Evolutionary conservation across 1,140 invertebrate species (phyloP).

Genomic region (Paraescarpia echinospica): DNA sequence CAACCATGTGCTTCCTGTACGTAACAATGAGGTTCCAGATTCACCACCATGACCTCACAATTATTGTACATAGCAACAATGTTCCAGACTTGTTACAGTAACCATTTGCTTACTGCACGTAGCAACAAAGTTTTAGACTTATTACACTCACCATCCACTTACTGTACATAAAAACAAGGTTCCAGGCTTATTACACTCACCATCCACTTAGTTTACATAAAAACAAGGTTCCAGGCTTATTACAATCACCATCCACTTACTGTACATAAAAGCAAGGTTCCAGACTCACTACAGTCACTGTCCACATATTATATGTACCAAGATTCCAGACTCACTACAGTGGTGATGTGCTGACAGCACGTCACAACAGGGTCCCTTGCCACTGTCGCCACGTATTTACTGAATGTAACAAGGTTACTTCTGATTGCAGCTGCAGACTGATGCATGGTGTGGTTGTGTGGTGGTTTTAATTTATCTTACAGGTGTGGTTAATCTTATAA

Average conservation of each 20-base stretch:
- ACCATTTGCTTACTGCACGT: conserved; percentile 12
- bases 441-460: neutral
- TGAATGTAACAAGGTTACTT: no score
- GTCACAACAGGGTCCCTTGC: conserved; percentile 8
- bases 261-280: conserved; percentile 29
- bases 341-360: conserved; percentile 24
- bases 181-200: conserved; percentile 28
- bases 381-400: conserved; percentile 25
- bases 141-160: conserved; percentile 29
- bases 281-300: conserved; percentile 59
- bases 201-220: neutral
- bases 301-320: conserved; percentile 67
- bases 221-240: neutral
- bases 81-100: conserved; percentile 27
- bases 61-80: conserved; percentile 21
- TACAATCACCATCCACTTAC: conserved; percentile 61
- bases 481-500: no score
- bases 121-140: conserved; percentile 13
- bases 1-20: conserved; percentile 25
- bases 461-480: neutral
- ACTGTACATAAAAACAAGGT: conserved; percentile 22
- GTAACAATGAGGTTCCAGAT: conserved; percentile 21
- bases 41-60: conserved; percentile 27
- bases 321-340: conserved; percentile 38
- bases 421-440: neutral